Percentiles rank a stretch among this genome's conserved stretches.
These are phyloP conservation scores for Limnephilus lunatus DNA, from an alignment of 2,888 invertebrate species.

Conservation along the genomic window DNA sequence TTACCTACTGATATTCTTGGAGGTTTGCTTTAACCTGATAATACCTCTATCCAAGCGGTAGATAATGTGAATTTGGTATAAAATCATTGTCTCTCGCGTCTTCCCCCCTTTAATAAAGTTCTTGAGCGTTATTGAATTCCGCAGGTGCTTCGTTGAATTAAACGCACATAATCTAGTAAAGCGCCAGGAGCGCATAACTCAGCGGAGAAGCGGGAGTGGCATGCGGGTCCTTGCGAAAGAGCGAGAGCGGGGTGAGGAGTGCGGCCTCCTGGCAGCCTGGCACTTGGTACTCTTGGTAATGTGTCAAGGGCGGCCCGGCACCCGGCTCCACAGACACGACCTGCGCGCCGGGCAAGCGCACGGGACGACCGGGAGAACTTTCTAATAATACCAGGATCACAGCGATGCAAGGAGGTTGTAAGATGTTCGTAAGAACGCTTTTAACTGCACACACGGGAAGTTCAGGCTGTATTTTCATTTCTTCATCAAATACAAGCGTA, in stretches of 20 bases:
- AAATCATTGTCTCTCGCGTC: not conserved
- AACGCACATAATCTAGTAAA: constrained; percentile 11
- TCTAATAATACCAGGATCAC: constrained; percentile 51
- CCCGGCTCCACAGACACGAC: constrained; percentile 36
- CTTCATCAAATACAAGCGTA: not conserved
- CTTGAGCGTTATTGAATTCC: not conserved
- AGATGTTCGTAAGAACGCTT: constrained; percentile 23
- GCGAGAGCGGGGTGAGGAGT: not conserved
- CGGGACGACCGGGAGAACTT: constrained; percentile 38
- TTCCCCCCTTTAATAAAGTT: not conserved
- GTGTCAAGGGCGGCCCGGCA: constrained; percentile 61
- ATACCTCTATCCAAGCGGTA: no score
- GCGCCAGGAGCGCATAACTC: constrained; percentile 47
- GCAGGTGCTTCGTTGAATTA: not conserved
- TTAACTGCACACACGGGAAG: not conserved
- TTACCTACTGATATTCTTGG: not conserved
- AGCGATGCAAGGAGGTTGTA: not conserved
- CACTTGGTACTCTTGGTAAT: constrained; percentile 21
- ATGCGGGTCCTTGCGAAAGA: not conserved
- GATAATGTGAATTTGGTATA: not conserved
- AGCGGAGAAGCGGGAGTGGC: constrained; percentile 27
- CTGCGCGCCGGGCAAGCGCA: constrained; percentile 53
- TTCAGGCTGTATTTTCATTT: not conserved
- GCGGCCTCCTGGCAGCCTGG: no score
- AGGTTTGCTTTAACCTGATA: no score